Evolutionary conservation across 2,888 invertebrate species (phyloP).

Genomic region (Cerceris ruficornis): DNA sequence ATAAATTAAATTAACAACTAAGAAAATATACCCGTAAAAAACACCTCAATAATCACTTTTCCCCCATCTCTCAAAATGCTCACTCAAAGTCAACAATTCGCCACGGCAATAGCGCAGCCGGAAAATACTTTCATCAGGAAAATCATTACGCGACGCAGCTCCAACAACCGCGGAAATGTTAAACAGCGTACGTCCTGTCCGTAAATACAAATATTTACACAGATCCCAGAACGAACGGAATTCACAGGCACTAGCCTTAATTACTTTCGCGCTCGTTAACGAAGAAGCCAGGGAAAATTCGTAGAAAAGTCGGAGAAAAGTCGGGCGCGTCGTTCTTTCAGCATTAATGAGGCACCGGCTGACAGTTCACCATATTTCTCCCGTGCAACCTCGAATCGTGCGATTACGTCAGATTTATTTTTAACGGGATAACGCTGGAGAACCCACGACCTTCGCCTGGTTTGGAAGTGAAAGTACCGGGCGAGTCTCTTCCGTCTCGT

Average conservation of each 20-base stretch:
- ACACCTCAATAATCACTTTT: constrained; percentile 23
- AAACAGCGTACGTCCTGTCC: not conserved
- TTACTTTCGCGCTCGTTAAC: too few relatives aligned
- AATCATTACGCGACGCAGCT: constrained; percentile 13
- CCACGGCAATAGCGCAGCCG: not conserved
- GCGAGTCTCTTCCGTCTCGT: constrained; percentile 59
- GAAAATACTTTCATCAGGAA: not conserved
- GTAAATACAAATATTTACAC: constrained; percentile 21
- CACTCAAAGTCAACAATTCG: not conserved
- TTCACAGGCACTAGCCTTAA: not conserved
- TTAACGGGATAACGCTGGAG: constrained; percentile 39
- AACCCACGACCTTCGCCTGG: constrained; percentile 56
- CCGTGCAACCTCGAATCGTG: constrained; percentile 11
- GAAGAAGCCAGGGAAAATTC: too few relatives aligned
- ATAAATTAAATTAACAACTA: too few relatives aligned
- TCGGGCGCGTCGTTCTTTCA: too few relatives aligned
- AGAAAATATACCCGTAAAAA: too few relatives aligned
- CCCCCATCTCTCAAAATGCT: constrained; percentile 6
- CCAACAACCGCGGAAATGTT: not conserved
- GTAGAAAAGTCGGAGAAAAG: too few relatives aligned
- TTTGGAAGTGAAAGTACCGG: constrained; percentile 61
- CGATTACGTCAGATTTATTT: constrained; percentile 57
- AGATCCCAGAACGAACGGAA: not conserved
- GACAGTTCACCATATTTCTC: not conserved
- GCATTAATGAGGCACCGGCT: too few relatives aligned